Evolutionary conservation across 2,113 vertebrate species (phyloP).

Genomic region (Enhydra lutris): DNA sequence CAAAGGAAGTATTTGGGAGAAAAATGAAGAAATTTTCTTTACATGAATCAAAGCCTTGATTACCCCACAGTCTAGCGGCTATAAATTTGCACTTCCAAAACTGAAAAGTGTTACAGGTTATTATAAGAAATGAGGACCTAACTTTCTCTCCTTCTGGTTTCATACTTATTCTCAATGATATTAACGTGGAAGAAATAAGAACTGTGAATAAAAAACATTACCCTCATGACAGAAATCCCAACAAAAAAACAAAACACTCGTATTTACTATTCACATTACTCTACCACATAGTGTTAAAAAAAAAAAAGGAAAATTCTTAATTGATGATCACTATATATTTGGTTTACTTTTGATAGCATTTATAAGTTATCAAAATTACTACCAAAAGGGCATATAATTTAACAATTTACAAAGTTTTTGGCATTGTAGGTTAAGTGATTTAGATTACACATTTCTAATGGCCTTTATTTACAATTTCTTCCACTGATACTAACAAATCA

Average conservation of each 20-base stretch:
- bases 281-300: not conserved
- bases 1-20: not conserved
- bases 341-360: not conserved
- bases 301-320: not conserved
- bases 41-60: not conserved
- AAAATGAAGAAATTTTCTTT: not conserved
- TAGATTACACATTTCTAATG: not conserved
- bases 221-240: not conserved
- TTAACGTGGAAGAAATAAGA: not conserved
- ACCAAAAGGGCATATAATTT: not conserved
- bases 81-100: slow-evolving; percentile 4
- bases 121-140: not conserved
- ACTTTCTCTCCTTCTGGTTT: not conserved
- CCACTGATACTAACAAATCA: not conserved
- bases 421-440: not conserved
- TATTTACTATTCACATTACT: not conserved
- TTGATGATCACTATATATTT: not conserved
- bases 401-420: not conserved
- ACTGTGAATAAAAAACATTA: not conserved
- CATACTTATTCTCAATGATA: not conserved
- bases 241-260: not conserved
- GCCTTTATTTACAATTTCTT: not conserved
- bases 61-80: not conserved
- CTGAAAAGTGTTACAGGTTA: not conserved
- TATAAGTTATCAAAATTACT: slow-evolving; percentile 9